Conservation (phyloP, 2,113 vertebrate genomes). For the Dicrurus megarhynchus region DNA sequence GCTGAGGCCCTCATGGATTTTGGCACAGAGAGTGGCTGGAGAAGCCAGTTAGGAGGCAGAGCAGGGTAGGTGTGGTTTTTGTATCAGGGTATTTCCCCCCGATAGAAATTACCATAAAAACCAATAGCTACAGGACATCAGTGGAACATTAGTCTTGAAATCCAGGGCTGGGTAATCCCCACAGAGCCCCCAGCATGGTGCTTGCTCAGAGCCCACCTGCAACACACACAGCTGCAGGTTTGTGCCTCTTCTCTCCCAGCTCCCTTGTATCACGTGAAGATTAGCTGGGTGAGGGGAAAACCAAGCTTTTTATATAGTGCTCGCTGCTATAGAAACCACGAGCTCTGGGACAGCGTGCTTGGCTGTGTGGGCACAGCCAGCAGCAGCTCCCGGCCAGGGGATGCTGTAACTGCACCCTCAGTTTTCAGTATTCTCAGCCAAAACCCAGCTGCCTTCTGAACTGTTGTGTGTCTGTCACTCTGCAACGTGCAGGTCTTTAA, state of each 20-base stretch:
- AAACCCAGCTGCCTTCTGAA: neutral
- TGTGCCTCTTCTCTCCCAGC: neutral
- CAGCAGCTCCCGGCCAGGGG: neutral
- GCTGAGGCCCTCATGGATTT: accelerated
- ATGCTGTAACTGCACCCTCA: neutral
- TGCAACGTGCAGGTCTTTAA: neutral
- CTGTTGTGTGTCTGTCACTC: neutral
- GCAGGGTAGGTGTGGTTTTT: neutral
- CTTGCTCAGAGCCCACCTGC: neutral
- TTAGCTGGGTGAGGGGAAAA: neutral
- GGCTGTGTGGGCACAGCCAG: neutral
- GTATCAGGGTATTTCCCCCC: neutral
- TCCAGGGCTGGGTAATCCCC: neutral
- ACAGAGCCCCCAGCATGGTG: accelerated
- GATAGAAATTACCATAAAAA: neutral
- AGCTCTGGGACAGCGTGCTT: neutral
- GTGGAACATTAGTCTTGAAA: neutral
- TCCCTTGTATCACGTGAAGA: neutral
- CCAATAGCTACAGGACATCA: neutral
- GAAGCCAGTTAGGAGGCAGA: neutral
- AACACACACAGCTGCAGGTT: neutral
- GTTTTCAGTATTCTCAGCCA: neutral
- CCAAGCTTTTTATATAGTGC: neutral
- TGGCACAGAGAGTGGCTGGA: neutral
- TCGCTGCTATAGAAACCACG: constrained; percentile 3